Conservation (phyloP, 2,113 vertebrate species). For the Galemys pyrenaicus region DNA sequence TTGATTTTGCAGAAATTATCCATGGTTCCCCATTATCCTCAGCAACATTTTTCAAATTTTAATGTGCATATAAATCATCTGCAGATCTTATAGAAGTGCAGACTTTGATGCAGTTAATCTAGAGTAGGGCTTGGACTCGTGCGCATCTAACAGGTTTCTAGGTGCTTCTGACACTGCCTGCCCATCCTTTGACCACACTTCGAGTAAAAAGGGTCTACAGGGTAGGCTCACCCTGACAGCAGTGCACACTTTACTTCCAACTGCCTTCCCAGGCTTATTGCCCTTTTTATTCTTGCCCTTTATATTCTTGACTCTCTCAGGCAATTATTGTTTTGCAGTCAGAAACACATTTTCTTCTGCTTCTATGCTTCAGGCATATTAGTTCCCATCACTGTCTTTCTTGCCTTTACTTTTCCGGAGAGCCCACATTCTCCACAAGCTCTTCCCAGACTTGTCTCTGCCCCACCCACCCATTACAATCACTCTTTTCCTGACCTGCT, state of each 20-base stretch:
- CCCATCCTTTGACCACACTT: background rate
- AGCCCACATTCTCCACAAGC: background rate
- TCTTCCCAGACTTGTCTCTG: background rate
- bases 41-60: background rate
- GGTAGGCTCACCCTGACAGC: accelerated
- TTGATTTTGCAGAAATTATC: background rate
- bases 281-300: background rate
- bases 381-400: background rate
- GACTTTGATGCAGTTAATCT: background rate
- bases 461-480: background rate
- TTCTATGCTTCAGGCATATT: background rate
- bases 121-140: background rate
- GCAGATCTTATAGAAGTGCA: background rate
- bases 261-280: background rate
- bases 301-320: background rate
- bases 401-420: background rate
- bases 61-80: background rate
- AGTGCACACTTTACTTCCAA: background rate
- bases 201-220: background rate
- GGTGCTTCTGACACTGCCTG: background rate
- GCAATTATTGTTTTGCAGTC: background rate
- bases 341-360: background rate
- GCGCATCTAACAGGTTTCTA: background rate
- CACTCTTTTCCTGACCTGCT: background rate
- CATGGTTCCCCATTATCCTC: background rate